These are phyloP conservation scores for Pyrochroa serraticornis DNA, from an alignment of 2,888 invertebrate genomes.

Conservation along the genomic window DNA sequence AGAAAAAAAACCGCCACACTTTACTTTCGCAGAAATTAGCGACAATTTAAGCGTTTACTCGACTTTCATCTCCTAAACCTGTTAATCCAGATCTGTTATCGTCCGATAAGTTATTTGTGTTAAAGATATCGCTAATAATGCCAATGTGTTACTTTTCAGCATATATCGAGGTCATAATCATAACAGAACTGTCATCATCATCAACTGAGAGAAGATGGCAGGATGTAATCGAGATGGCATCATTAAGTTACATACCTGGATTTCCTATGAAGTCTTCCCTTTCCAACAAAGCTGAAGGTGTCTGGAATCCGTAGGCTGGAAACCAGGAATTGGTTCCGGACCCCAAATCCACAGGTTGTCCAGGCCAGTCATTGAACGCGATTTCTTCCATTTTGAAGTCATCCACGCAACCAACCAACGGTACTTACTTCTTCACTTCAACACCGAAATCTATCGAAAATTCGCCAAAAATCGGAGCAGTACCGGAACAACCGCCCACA, in stretches of 20 bases:
- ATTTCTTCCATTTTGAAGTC: constrained; percentile 64
- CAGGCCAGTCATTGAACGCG: constrained; percentile 69
- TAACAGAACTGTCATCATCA: no score
- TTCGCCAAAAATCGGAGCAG: not conserved
- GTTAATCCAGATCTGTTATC: no score
- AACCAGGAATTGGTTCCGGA: constrained; percentile 77
- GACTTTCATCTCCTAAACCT: no score
- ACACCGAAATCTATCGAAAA: constrained; percentile 7
- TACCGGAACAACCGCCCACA: no score
- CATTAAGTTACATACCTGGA: constrained; percentile 62
- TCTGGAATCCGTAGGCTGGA: constrained; percentile 79
- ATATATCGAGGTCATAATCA: no score
- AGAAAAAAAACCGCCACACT: no score
- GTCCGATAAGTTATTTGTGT: not conserved
- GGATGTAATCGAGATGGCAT: not conserved
- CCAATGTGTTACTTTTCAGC: not conserved
- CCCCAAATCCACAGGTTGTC: constrained; percentile 62
- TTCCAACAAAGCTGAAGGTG: constrained; percentile 63
- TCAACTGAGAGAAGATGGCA: not conserved
- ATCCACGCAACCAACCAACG: constrained; percentile 49
- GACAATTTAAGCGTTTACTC: no score
- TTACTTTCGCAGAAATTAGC: no score
- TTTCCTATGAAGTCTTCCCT: constrained; percentile 67
- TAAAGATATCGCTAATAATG: not conserved
- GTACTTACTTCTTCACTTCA: constrained; percentile 30